Conservation (phyloP, 2,113 vertebrate species). For the Tamias sibiricus region DNA sequence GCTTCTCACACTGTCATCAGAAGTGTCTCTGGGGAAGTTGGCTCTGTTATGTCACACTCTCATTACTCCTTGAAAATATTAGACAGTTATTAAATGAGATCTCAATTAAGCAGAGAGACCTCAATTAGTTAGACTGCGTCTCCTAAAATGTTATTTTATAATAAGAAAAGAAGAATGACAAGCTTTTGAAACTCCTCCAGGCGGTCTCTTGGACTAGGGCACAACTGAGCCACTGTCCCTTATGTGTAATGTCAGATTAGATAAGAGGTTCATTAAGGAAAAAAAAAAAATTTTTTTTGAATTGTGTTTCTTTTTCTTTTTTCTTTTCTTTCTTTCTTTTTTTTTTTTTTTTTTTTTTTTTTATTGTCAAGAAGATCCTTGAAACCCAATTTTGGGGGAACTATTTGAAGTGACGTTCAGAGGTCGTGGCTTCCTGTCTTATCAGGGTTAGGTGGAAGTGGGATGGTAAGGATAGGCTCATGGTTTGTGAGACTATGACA, state of each 20-base stretch:
- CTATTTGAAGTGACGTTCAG: not conserved
- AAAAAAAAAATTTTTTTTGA: not conserved
- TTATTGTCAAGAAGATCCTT: not conserved
- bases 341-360: too few relatives aligned
- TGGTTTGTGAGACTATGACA: not conserved
- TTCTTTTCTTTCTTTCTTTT: not conserved
- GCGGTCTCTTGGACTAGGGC: not conserved
- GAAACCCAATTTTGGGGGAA: not conserved
- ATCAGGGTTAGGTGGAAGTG: not conserved
- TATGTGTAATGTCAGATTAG: not conserved
- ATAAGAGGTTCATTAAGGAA: not conserved
- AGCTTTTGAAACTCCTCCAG: not conserved
- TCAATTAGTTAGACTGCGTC: conserved; percentile 31
- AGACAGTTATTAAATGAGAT: conserved; percentile 55
- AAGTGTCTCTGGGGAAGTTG: not conserved
- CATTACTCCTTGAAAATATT: conserved; percentile 64
- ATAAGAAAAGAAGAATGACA: conserved; percentile 43
- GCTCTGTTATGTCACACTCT: not conserved
- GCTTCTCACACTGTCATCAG: conserved; percentile 52
- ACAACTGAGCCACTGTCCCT: not conserved
- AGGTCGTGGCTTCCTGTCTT: not conserved
- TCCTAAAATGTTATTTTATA: conserved; percentile 37
- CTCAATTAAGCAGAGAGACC: conserved; percentile 55
- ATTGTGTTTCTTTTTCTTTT: not conserved
- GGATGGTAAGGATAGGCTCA: not conserved